phyloP scores from a whole-genome alignment of 2,797 vertebrate species.

The Macropus fuliginosus region DNA sequence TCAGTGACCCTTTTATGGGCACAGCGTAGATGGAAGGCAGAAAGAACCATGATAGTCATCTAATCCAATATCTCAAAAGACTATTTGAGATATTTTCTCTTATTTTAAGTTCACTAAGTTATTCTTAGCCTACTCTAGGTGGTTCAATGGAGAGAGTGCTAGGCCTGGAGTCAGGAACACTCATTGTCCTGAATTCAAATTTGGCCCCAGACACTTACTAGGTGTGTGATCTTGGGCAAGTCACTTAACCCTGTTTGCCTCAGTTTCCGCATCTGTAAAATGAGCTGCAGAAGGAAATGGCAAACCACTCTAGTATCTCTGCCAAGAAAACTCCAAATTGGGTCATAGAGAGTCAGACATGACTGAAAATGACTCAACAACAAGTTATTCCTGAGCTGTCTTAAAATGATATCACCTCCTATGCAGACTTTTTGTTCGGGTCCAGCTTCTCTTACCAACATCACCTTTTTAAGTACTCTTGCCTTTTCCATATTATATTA shows the following conservation, averaged over 20 bases:
- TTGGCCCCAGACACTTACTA: neutral
- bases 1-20: neutral
- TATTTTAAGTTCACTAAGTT: neutral
- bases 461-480: neutral
- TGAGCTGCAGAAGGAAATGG: neutral
- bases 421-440: neutral
- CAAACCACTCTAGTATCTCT: neutral
- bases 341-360: too few species aligned
- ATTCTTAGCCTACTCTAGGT: neutral
- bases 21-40: neutral
- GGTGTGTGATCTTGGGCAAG: neutral
- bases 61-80: neutral
- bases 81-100: neutral
- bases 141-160: neutral
- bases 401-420: neutral
- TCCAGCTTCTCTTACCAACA: neutral
- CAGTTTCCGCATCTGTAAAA: neutral
- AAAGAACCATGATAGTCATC: neutral
- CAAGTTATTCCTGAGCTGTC: neutral
- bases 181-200: neutral
- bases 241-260: neutral
- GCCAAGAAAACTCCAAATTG: neutral
- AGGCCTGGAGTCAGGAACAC: neutral
- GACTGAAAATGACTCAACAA: too few species aligned
- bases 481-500: neutral